A percentile compares a stretch with the other conserved stretches of the same genome.
Evolutionary conservation across 2,113 vertebrate species (phyloP).

Genomic region (Apodemus sylvaticus): DNA sequence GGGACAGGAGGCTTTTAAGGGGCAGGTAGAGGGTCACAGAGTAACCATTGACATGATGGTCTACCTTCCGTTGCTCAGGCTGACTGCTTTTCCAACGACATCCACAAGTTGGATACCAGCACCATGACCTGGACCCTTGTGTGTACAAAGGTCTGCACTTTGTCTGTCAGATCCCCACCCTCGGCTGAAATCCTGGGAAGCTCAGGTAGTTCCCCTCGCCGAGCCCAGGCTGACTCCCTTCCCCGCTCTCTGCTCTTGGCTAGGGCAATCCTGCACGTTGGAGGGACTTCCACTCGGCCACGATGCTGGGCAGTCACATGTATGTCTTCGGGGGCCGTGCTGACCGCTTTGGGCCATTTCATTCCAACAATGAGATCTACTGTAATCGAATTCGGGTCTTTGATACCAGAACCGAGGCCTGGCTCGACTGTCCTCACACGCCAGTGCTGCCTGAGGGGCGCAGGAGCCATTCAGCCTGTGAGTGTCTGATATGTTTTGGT

Average conservation of each 20-base stretch:
- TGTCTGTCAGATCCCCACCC: not conserved
- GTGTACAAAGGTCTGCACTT: constrained; percentile 92
- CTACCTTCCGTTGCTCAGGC: constrained; percentile 86
- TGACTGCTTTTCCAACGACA: constrained; percentile 99
- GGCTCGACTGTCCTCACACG: constrained; percentile 92
- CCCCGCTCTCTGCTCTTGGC: not conserved
- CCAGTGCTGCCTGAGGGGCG: constrained; percentile 94
- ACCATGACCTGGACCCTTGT: constrained; percentile 96
- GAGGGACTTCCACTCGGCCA: constrained; percentile 99
- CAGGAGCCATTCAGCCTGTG: constrained; percentile 97
- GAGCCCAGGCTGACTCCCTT: not conserved
- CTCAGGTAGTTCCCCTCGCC: not conserved
- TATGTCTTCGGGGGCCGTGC: constrained; percentile 98
- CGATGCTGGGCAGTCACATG: constrained; percentile 96
- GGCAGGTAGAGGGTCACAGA: not conserved
- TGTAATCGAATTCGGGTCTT: constrained; percentile 98
- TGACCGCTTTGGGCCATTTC: constrained; percentile 96
- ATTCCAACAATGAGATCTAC: constrained; percentile 99
- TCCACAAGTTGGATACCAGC: constrained; percentile 96
- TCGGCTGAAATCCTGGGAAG: not conserved
- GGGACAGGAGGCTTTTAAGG: constrained; percentile 17
- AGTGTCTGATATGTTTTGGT: constrained; percentile 75
- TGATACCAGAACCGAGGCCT: constrained; percentile 95
- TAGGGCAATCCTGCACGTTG: constrained; percentile 96
- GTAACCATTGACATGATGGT: not conserved